Evolutionary conservation across 2,113 vertebrate genomes (phyloP), one percentile per base, ranked within the genome.

Genomic region (Gallinago jamesoni): DNA sequence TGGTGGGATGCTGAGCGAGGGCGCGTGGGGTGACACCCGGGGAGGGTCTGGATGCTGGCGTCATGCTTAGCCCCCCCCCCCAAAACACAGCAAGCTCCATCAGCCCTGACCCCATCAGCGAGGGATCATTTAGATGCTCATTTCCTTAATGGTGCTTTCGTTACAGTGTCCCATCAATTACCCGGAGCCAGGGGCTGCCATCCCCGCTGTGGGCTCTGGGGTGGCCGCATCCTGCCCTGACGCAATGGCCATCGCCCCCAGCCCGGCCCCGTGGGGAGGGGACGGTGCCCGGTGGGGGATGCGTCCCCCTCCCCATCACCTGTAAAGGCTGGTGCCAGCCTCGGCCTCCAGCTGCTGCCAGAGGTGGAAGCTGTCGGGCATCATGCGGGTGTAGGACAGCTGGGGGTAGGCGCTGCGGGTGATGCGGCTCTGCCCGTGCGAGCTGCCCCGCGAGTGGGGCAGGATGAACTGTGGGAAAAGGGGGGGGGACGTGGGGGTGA

Each of bases 371-470:
- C 98, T 86, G 27, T 99, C 98, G 2, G 98, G 91, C 98, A 99
- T 99, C 99, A 99, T 99, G 81, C 73, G 60, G 39, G 94, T 84
- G 9, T 99, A 99, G 88, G 96, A 97, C 14, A 97, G 86, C 59
- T 98, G 84, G 5, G 95, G 9, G 12, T 99, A 99, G 48, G 98
- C 97, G 68, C 97, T 99, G 81, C 99, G 98, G 87, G 98, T 99
- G 87, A 99, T 98, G 70, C 99, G 98, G 55, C 98, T 99, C 97
- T 99, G 99, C 73, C 99, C 99, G 5, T 99, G 99, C 5, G 99
- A 99, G 96, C 99, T 99, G 66, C 99, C 99, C 76, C 99, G 97
- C 1, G 98, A 98, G 94, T 99, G 99, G 3, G 99, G 99, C 89
- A 99, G 97, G 52, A 98, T 41, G 84, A 99, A 99, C 99, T 99